These are phyloP conservation scores for Amazona vittata DNA, from an alignment of 2,113 vertebrate species.

Conservation along the genomic window DNA sequence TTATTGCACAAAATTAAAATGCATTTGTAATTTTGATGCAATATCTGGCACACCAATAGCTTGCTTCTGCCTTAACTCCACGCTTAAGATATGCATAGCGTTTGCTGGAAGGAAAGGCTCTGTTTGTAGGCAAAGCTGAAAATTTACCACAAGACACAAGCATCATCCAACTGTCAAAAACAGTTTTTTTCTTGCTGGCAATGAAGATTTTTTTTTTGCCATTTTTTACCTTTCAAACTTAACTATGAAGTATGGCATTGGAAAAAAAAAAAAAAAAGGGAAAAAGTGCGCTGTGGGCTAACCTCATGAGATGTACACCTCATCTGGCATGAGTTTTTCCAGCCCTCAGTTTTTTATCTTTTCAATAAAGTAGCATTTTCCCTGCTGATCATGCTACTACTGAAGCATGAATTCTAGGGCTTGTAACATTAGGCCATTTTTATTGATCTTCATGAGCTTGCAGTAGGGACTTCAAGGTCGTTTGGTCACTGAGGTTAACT, in stretches of 20 bases:
- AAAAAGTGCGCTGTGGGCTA: neutral
- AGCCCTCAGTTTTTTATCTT: neutral
- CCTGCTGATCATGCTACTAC: neutral
- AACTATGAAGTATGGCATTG: neutral
- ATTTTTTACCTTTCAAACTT: slow-evolving; percentile 37
- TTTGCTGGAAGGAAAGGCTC: slow-evolving; percentile 62
- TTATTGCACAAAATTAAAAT: slow-evolving; percentile 67
- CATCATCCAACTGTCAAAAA: slow-evolving; percentile 56
- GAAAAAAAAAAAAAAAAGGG: neutral
- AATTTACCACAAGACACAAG: slow-evolving; percentile 65
- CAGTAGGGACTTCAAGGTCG: slow-evolving; percentile 7
- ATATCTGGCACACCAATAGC: slow-evolving; percentile 63
- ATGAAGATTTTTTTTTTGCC: neutral
- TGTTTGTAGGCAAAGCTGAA: slow-evolving; percentile 68
- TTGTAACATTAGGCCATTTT: slow-evolving; percentile 36
- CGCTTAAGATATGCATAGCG: slow-evolving; percentile 43
- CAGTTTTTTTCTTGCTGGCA: slow-evolving; percentile 42
- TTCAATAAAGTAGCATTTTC: neutral
- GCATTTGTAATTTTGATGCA: slow-evolving; percentile 68
- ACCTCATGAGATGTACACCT: neutral
- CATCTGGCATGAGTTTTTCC: neutral
- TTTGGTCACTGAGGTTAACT: slow-evolving; percentile 52
- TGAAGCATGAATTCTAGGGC: neutral
- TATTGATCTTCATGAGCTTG: slow-evolving; percentile 22
- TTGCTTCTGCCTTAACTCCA: slow-evolving; percentile 50